Percentiles rank a stretch among this genome's conserved stretches.
phyloP scores from a whole-genome alignment of 2,888 invertebrate species.

The Macrophya alboannulata region DNA sequence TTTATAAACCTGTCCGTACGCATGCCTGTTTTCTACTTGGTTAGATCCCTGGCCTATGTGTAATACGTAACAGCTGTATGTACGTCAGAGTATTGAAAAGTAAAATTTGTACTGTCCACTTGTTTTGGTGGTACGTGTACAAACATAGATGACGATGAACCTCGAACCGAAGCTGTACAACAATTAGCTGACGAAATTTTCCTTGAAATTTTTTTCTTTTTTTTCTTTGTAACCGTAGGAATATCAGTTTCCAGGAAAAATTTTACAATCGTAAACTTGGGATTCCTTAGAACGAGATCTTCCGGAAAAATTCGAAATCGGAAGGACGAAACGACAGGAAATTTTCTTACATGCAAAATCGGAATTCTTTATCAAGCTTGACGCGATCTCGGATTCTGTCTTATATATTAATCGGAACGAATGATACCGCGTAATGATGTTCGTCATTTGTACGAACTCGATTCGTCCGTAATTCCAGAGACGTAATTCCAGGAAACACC shows the following conservation, averaged over 20 bases:
- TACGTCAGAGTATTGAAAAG: neutral
- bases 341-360: neutral
- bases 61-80: neutral
- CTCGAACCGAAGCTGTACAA: neutral
- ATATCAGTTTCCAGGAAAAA: neutral
- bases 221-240: neutral
- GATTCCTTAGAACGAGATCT: neutral
- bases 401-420: neutral
- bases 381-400: neutral
- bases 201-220: neutral
- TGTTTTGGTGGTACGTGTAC: neutral
- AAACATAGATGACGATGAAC: neutral
- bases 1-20: neutral
- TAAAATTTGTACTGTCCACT: neutral
- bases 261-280: neutral
- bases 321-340: neutral
- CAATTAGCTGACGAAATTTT: neutral
- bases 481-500: conserved; percentile 2
- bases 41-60: neutral
- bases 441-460: neutral
- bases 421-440: neutral
- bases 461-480: neutral
- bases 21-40: neutral
- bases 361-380: neutral
- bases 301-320: neutral